These are phyloP conservation scores for Drosophila lacteicornis DNA, from an alignment of 1,140 invertebrate species.

Conservation along the genomic window DNA sequence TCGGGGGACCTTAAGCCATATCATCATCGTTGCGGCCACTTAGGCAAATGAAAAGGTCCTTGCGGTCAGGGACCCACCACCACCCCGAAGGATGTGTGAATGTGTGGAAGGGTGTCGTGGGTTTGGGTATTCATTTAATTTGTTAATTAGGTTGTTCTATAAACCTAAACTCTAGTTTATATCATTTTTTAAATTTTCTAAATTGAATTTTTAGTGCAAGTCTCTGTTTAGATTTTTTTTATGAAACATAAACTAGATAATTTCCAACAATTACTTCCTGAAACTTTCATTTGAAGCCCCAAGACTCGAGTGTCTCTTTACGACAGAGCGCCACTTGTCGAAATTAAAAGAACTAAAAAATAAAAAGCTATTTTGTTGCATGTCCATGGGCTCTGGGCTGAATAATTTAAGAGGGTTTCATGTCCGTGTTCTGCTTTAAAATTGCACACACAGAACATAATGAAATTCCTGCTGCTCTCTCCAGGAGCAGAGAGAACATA, in stretches of 20 bases:
- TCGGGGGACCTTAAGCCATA: conserved; percentile 10
- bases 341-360: conserved; percentile 35
- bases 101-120: not conserved
- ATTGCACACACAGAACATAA: conserved; percentile 62
- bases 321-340: not conserved
- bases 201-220: no score
- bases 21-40: conserved; percentile 54
- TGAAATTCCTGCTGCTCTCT: conserved; percentile 65
- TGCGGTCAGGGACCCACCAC: conserved; percentile 16
- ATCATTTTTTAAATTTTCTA: no score
- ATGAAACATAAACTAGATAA: not conserved
- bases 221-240: not conserved
- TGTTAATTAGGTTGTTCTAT: conserved; percentile 9
- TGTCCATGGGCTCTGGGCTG: conserved; percentile 18
- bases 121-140: conserved; percentile 6
- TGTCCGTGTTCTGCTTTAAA: conserved; percentile 60
- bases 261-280: not conserved
- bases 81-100: not conserved
- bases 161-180: no score
- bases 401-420: conserved; percentile 63
- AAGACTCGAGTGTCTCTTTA: not conserved
- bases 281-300: conserved; percentile 7
- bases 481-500: not conserved
- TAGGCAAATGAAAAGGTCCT: conserved; percentile 56
- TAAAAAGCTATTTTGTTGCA: conserved; percentile 10